Evolutionary conservation across 2,888 invertebrate species (phyloP).

Genomic region (Drosophila quinaria): DNA sequence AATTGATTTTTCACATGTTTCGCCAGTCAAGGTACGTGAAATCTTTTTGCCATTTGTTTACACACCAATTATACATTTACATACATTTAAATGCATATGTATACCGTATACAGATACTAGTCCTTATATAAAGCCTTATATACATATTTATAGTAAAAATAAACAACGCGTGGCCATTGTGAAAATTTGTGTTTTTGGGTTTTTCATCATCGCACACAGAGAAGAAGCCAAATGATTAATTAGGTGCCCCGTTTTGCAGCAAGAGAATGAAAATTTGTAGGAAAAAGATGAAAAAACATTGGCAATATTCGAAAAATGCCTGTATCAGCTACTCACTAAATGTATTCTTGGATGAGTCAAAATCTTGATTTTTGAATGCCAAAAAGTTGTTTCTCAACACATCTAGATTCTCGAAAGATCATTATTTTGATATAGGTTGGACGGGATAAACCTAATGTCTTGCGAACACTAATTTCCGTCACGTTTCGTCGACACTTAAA

Average conservation of each 20-base stretch:
- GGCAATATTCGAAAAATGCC: constrained; percentile 36
- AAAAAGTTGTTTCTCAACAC: constrained; percentile 49
- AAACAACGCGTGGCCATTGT: constrained; percentile 47
- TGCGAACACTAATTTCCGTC: constrained; percentile 44
- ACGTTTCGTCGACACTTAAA: constrained; percentile 32
- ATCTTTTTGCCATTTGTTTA: constrained; percentile 61
- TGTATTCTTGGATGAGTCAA: constrained; percentile 25
- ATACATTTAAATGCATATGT: constrained; percentile 16
- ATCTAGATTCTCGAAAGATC: constrained; percentile 25
- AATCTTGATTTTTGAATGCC: constrained; percentile 19
- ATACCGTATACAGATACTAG: not conserved
- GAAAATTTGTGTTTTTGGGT: constrained; percentile 36
- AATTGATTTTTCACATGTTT: constrained; percentile 72
- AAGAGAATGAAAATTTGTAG: constrained; percentile 16
- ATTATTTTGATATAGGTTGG: constrained; percentile 24
- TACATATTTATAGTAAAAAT: constrained; percentile 20
- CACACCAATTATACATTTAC: constrained; percentile 12
- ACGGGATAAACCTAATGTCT: constrained; percentile 22
- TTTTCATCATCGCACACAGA: constrained; percentile 29
- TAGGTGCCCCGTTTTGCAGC: constrained; percentile 34
- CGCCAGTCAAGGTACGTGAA: constrained; percentile 52
- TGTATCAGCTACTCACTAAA: constrained; percentile 22
- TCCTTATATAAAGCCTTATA: not conserved
- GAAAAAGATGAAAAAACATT: constrained; percentile 18
- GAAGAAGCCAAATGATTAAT: constrained; percentile 60